These are phyloP conservation scores for Raillietiella orientalis DNA, from an alignment of 2,888 invertebrate genomes.

Conservation along the genomic window DNA sequence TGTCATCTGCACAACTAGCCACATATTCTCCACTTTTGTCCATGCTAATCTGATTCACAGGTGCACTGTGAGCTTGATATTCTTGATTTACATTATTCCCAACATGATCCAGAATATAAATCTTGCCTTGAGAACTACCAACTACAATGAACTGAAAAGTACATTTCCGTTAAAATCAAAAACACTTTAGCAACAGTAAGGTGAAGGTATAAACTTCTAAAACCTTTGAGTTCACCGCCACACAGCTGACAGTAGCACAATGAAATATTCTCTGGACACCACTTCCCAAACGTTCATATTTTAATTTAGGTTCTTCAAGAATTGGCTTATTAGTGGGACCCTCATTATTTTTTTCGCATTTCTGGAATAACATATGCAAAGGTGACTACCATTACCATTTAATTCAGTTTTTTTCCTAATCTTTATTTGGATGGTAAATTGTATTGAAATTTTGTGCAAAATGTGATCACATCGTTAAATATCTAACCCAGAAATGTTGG, in stretches of 20 bases:
- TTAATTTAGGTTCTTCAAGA: slow-evolving; percentile 54
- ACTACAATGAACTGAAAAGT: slow-evolving; percentile 44
- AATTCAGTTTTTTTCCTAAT: no score
- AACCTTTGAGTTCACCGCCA: slow-evolving; percentile 71
- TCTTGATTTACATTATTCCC: slow-evolving; percentile 47
- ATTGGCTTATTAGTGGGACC: no score
- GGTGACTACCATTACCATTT: no score
- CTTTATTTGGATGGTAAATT: no score
- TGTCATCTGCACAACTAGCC: slow-evolving; percentile 70
- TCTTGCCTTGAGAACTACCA: slow-evolving; percentile 66
- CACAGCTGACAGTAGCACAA: slow-evolving; percentile 61
- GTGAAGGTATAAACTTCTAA: slow-evolving; percentile 1
- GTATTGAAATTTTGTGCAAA: no score
- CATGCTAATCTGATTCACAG: slow-evolving; percentile 79
- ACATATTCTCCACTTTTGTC: slow-evolving; percentile 78
- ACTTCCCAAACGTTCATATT: slow-evolving; percentile 60
- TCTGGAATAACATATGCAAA: no score
- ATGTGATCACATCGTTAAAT: no score
- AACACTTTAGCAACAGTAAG: background rate
- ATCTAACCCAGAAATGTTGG: no score
- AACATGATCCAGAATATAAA: slow-evolving; percentile 66
- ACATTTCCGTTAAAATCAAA: slow-evolving; percentile 5
- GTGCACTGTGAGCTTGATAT: slow-evolving; percentile 44
- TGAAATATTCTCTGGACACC: slow-evolving; percentile 51
- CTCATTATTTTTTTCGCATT: no score